Percentiles rank a stretch among this genome's conserved stretches.
Conservation (phyloP, 2,888 invertebrate species). For the Drosophila colorata region DNA sequence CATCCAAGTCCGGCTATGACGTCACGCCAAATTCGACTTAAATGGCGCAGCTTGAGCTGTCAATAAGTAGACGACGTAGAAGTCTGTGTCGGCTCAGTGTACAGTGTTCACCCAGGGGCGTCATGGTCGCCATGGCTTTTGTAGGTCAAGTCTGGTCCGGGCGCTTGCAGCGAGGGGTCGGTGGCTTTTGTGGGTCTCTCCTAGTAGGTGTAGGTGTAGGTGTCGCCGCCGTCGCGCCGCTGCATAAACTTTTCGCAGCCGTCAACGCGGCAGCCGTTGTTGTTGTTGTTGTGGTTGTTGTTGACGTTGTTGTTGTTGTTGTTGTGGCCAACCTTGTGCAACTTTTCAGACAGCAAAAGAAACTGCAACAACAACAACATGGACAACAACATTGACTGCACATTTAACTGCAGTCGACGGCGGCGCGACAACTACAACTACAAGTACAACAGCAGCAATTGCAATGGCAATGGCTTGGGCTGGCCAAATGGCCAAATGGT, state of each 20-base stretch:
- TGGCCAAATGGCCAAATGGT: conserved; percentile 72
- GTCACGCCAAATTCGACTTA: conserved; percentile 35
- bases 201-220: conserved; percentile 38
- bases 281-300: conserved; percentile 25
- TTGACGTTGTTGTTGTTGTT: conserved; percentile 11
- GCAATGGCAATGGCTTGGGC: conserved; percentile 55
- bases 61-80: conserved; percentile 37
- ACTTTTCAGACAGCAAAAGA: conserved; percentile 78
- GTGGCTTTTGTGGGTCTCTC: conserved; percentile 3
- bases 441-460: conserved; percentile 46
- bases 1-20: conserved; percentile 37
- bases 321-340: conserved; percentile 76
- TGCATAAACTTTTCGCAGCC: conserved; percentile 75
- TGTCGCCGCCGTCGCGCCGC: conserved; percentile 62
- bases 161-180: conserved; percentile 2
- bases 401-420: conserved; percentile 73
- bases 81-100: conserved; percentile 23
- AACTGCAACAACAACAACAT: conserved; percentile 56
- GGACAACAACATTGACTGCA: conserved; percentile 47
- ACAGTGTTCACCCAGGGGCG: conserved; percentile 51
- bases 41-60: conserved; percentile 50
- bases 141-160: conserved; percentile 77
- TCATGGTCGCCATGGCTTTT: conserved; percentile 59
- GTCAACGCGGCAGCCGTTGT: conserved; percentile 43
- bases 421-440: conserved; percentile 56